Base-by-base conservation (phyloP, 35 echinoderm and acorn worm genomes). In the Apostichopus japonicus region DNA sequence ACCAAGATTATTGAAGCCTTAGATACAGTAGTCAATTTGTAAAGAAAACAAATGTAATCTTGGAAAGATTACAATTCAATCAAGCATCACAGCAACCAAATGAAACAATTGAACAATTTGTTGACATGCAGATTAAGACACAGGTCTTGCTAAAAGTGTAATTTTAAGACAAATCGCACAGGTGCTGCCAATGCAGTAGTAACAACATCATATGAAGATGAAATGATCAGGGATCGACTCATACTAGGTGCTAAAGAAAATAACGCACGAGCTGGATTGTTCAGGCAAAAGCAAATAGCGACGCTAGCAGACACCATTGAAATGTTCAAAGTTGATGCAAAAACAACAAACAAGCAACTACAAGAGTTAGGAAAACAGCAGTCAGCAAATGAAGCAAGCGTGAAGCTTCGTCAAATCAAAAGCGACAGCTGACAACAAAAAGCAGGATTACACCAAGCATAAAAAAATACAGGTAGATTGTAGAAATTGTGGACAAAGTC, bases 301-400 rank as follows among this genome's bases (percentile, higher is more conserved):
- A 84, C 80, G 11, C 9, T 52, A 53, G 80, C 80, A 11, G 55
- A 84, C 80, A 53, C 80, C 80, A 84, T 84, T 84, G 80, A 84
- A 84, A 84, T 84, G 80, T 84, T 25, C 80, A 84, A 84, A 54
- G 8, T 84, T 84, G 80, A 84, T 84, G 27, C n/a, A n/a, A 44
- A 84, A 53, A 84, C 5, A 11, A 84, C 80, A 84, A 5, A 84
- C 80, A 84, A 57, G 55, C 76, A 78, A 22, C 80, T 53, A 51
- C 33, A 57, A 84, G 80, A 84, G 80, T 44, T 84, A 57, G 80
- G 80, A 84, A 84, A 84, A 13, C 76, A 78, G 19, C 75, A 78
- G 21, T 25, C 25, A 11, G 80, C 44, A 44, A 84, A n/a, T 84
- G 80, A 84, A 84, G 80, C 9, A 57, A 84, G 57, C 8, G 23